Conservation (phyloP, 2,797 vertebrate genomes). For the Xiphorhynchus erythropygius region DNA sequence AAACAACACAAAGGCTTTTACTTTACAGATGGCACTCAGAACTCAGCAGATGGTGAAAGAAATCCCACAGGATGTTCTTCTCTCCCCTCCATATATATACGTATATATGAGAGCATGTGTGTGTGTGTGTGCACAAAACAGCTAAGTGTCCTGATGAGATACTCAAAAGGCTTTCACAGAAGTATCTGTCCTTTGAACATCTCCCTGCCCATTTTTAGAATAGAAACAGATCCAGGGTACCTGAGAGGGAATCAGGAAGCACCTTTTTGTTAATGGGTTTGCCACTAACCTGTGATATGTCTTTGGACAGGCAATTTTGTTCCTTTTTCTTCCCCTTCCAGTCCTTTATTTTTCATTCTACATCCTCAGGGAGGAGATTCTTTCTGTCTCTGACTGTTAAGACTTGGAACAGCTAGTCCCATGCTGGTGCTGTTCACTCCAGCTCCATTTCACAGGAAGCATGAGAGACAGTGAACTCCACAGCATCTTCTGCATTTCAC, state of each 20-base stretch:
- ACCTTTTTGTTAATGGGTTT: not conserved
- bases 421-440: not conserved
- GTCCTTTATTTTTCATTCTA: not conserved
- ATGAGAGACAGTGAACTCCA: not conserved
- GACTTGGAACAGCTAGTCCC: not conserved
- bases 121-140: not conserved
- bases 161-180: not conserved
- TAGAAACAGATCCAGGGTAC: not conserved
- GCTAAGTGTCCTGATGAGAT: not conserved
- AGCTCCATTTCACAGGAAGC: not conserved
- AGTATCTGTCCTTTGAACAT: not conserved
- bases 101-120: not conserved
- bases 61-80: constrained; percentile 59
- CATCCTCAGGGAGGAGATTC: constrained; percentile 22
- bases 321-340: not conserved
- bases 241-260: not conserved
- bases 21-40: constrained; percentile 59
- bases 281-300: not conserved
- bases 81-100: not conserved
- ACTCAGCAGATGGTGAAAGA: constrained; percentile 59
- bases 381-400: not conserved
- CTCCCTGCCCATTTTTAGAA: not conserved
- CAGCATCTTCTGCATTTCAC: not conserved
- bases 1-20: constrained; percentile 30
- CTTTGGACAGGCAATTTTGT: not conserved